Evolutionary conservation across 2,797 vertebrate species (phyloP).

Genomic region (Lacerta viridis): DNA sequence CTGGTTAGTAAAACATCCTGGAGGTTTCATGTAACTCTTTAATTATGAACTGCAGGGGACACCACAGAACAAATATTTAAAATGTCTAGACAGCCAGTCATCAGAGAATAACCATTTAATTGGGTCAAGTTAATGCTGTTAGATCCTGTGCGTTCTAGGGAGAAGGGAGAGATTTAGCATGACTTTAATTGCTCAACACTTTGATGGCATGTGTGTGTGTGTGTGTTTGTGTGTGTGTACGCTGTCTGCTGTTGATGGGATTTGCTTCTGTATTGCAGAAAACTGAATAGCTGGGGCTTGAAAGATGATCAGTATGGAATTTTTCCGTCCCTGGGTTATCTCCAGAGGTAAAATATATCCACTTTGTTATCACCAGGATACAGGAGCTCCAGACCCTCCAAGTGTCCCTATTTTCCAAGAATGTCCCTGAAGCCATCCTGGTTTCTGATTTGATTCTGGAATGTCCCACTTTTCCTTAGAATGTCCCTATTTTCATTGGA

Average conservation of each 20-base stretch:
- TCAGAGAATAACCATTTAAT: slow-evolving; percentile 77
- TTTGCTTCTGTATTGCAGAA: slow-evolving; percentile 22
- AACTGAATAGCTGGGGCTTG: not conserved
- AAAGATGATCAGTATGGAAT: not conserved
- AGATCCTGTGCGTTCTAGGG: slow-evolving; percentile 38
- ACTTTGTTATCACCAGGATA: not conserved
- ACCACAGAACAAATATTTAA: slow-evolving; percentile 81
- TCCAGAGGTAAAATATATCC: not conserved
- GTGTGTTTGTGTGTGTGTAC: not conserved
- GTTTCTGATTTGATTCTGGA: too few species aligned
- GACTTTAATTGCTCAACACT: slow-evolving; percentile 40
- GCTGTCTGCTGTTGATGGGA: not conserved
- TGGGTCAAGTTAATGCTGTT: slow-evolving; percentile 71
- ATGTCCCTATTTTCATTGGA: too few species aligned
- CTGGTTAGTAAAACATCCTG: slow-evolving; percentile 79
- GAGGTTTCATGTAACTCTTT: slow-evolving; percentile 77
- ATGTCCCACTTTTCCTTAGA: too few species aligned
- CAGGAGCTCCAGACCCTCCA: too few species aligned
- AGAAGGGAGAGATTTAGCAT: slow-evolving; percentile 29
- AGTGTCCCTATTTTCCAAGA: too few species aligned
- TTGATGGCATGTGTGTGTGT: not conserved
- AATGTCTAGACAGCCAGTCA: slow-evolving; percentile 80
- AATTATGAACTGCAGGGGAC: slow-evolving; percentile 80
- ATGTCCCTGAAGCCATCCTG: too few species aligned
- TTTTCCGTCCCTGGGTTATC: not conserved